Base-by-base conservation (phyloP, 2,888 invertebrate genomes). In the Ornithoptera alexandrae region DNA sequence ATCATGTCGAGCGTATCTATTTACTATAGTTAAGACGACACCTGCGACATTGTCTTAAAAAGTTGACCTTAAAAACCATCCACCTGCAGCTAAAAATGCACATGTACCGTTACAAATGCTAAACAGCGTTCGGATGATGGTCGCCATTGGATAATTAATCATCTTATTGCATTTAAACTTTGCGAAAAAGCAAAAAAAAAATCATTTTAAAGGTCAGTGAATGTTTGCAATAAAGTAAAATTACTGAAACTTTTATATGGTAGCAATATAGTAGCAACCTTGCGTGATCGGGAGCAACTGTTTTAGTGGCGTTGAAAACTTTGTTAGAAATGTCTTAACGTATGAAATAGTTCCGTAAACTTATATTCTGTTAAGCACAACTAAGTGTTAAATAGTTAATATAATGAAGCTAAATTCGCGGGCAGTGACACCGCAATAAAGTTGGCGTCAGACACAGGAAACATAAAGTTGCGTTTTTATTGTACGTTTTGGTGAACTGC, bases 1-100 rank as follows among this genome's bases (percentile, higher is more conserved):
- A 90, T 90, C 92, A 89, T 90, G 90, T 88, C 87, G 89, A 88
- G 86, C 78, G 86, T 88, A 87, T 88, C 89, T 90, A 88, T 88
- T 90, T 90, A 89, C 85, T 86, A 88, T 89, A 88, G 83, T 84
- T 84, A 81, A 84, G 85, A 78, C 78, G 84, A 83, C 91, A 90
- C 89, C 92, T 92, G 91, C 89, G 82, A 78, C 77, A 86, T 89
- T 90, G 87, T 88, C 86, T 89, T 84, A 84, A 86, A 85, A 88
- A 86, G 81, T 82, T 86, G 83, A 86, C 87, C 85, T 86, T 88
- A 88, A 83, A 84, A 84, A 76, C 76, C 76, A 74, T 75, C 76
- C 89, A 89, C 84, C 89, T 89, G 89, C 87, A 81, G 77, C 73
- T 75, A 69, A 77, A 78, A 78, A 79, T 77, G 77, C 76, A 72